Evolutionary conservation across 2,888 invertebrate genomes (phyloP).

Genomic region (Heliconius charithonia): DNA sequence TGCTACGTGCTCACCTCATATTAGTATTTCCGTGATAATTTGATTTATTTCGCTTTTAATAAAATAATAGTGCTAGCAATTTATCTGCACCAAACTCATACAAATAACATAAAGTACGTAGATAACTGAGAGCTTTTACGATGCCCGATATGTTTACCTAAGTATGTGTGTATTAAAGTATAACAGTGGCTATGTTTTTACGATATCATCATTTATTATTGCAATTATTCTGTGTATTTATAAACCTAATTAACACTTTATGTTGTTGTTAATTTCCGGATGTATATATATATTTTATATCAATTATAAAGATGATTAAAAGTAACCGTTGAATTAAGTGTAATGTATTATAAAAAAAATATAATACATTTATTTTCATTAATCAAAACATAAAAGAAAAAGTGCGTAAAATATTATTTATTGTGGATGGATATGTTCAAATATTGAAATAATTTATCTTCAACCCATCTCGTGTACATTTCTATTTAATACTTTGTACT

Average conservation of each 20-base stretch:
- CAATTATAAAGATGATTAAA: neutral
- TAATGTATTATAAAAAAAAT: neutral
- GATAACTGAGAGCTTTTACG: conserved; percentile 16
- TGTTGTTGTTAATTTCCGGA: conserved; percentile 5
- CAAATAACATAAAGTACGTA: conserved; percentile 33
- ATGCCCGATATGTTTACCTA: neutral
- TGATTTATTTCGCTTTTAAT: conserved; percentile 47
- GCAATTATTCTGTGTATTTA: conserved; percentile 17
- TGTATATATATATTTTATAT: neutral
- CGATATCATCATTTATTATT: conserved; percentile 19
- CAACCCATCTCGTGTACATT: conserved; percentile 30
- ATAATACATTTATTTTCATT: neutral
- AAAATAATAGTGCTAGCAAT: conserved; percentile 46
- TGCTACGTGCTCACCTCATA: conserved; percentile 57
- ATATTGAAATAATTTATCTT: neutral
- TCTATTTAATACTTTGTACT: conserved; percentile 34
- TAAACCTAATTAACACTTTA: conserved; percentile 9
- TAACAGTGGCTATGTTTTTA: conserved; percentile 19
- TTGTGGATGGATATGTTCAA: neutral
- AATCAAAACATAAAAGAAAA: neutral
- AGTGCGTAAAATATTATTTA: neutral
- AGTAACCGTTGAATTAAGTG: conserved; percentile 16
- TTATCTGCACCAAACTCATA: conserved; percentile 35
- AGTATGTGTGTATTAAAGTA: conserved; percentile 5
- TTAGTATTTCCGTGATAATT: conserved; percentile 51